phyloP scores from a whole-genome alignment of 2,113 vertebrate species.

The Phyllostomus discolor region DNA sequence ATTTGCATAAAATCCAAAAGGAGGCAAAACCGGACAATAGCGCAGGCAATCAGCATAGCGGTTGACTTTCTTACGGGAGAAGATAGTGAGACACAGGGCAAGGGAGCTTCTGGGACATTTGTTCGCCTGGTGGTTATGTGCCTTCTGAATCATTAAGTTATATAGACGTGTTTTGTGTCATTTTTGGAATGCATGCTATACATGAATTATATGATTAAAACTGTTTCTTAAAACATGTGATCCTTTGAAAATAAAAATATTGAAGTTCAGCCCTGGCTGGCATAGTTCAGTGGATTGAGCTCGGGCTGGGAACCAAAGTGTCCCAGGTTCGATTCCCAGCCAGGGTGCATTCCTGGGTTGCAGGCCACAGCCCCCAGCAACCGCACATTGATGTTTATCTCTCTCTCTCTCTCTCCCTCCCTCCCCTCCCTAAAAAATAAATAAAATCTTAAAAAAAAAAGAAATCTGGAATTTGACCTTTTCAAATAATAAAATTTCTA shows the following conservation, averaged over 20 bases:
- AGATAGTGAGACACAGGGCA: fast-evolving
- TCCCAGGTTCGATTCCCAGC: no score
- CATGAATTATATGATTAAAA: neutral
- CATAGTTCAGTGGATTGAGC: no score
- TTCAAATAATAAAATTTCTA: no score
- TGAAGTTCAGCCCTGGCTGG: no score
- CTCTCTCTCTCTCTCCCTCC: no score
- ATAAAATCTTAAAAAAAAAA: no score
- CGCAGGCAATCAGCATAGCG: neutral
- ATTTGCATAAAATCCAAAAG: neutral
- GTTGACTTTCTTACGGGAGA: neutral
- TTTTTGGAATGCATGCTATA: neutral
- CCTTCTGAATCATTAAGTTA: neutral
- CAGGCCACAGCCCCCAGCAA: no score
- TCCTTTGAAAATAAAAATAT: conserved; percentile 21
- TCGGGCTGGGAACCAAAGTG: no score
- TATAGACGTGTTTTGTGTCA: neutral
- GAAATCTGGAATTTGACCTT: no score
- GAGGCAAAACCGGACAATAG: neutral
- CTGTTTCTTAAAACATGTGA: neutral
- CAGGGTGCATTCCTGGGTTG: no score
- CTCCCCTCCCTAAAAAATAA: no score
- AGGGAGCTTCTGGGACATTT: neutral
- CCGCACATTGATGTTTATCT: no score
- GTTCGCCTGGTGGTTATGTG: neutral